Conservation (phyloP, 2,113 vertebrate species). For the Hyaena hyaena region DNA sequence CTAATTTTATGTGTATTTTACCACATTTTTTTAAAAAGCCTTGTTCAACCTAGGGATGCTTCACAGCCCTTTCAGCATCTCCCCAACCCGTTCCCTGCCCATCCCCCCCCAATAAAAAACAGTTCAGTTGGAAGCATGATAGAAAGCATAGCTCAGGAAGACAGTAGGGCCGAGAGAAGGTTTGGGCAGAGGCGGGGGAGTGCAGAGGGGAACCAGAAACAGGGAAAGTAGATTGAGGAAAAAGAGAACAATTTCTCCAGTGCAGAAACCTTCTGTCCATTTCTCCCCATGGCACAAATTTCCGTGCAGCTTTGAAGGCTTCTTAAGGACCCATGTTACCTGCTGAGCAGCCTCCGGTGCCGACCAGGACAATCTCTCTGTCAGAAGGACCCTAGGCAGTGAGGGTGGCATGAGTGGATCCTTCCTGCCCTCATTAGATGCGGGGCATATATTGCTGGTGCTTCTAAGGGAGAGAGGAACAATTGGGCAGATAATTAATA, state of each 20-base stretch:
- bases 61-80: neutral
- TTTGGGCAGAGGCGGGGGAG: neutral
- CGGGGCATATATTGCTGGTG: neutral
- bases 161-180: neutral
- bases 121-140: neutral
- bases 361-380: neutral
- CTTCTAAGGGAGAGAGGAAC: neutral
- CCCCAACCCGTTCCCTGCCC: neutral
- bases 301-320: neutral
- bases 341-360: neutral
- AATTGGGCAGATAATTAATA: constrained; percentile 53
- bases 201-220: neutral
- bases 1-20: neutral
- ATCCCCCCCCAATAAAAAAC: neutral
- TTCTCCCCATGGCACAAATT: neutral
- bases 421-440: neutral
- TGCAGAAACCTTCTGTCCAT: neutral
- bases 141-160: neutral
- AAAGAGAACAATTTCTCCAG: neutral
- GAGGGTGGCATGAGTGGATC: neutral
- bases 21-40: neutral
- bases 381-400: neutral
- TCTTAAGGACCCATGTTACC: neutral
- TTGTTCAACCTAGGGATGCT: neutral
- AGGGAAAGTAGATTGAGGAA: neutral